These are phyloP conservation scores for Lasioglossum leucozonium DNA, from an alignment of 2,888 invertebrate genomes.

Conservation along the genomic window DNA sequence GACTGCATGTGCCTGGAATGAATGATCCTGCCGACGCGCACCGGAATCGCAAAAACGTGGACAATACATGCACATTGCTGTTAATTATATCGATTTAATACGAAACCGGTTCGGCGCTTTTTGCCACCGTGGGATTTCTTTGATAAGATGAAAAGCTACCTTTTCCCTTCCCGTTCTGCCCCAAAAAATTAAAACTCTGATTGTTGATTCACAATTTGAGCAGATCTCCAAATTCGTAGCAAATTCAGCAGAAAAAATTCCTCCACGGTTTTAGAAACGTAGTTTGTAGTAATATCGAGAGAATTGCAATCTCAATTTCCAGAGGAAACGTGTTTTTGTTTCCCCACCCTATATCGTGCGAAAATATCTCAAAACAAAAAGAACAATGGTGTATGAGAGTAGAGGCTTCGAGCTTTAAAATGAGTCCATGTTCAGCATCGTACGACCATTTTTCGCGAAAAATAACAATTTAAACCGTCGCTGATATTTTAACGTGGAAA, in stretches of 20 bases:
- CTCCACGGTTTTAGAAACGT: too few relatives aligned
- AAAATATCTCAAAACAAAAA: not conserved
- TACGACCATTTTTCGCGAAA: not conserved
- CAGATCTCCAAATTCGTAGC: too few relatives aligned
- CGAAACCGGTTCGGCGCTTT: too few relatives aligned
- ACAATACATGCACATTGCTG: not conserved
- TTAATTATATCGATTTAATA: not conserved
- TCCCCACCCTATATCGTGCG: not conserved
- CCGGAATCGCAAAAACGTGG: not conserved
- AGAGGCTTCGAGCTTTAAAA: too few relatives aligned
- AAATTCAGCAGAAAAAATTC: too few relatives aligned
- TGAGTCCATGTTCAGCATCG: not conserved
- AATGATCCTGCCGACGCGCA: constrained; percentile 68
- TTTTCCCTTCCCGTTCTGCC: too few relatives aligned
- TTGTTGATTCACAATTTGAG: not conserved
- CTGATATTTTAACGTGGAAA: not conserved
- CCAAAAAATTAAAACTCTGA: not conserved
- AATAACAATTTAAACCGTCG: not conserved
- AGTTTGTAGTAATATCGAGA: too few relatives aligned
- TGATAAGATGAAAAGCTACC: too few relatives aligned
- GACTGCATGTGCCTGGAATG: constrained; percentile 80
- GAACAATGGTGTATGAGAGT: too few relatives aligned
- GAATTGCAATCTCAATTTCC: too few relatives aligned
- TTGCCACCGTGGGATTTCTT: too few relatives aligned
- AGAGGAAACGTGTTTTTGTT: not conserved